Percentiles rank a stretch among this genome's conserved stretches.
phyloP scores from a whole-genome alignment of 2,888 invertebrate species.

The Lasius fuliginosus region DNA sequence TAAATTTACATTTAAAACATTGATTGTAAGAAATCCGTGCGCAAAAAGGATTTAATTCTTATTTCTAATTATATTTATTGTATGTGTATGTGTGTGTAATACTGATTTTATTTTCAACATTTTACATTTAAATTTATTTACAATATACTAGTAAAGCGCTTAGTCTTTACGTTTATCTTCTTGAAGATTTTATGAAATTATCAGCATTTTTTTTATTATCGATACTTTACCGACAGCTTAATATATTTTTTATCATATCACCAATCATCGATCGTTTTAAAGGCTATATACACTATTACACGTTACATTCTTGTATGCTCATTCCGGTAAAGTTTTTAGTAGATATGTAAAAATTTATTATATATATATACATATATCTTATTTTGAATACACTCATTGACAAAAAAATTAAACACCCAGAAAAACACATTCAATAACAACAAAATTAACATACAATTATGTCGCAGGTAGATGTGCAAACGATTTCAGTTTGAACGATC shows the following conservation, averaged over 20 bases:
- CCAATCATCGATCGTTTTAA: not conserved
- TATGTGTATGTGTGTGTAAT: not conserved
- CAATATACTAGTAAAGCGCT: not conserved
- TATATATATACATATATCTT: not conserved
- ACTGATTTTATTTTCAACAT: not conserved
- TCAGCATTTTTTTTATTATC: not conserved
- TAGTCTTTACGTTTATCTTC: not conserved
- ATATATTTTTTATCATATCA: not conserved
- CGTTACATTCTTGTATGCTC: not conserved
- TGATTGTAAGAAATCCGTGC: not conserved
- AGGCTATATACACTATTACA: not conserved
- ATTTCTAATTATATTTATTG: not conserved
- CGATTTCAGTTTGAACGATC: too few relatives aligned
- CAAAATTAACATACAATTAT: too few relatives aligned
- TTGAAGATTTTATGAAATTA: not conserved
- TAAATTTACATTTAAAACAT: not conserved
- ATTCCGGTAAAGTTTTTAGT: not conserved
- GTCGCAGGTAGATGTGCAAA: too few relatives aligned
- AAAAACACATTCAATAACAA: too few relatives aligned
- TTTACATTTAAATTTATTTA: not conserved
- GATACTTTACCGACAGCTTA: constrained; percentile 5
- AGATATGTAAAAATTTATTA: not conserved
- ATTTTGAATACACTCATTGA: not conserved
- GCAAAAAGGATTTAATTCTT: not conserved
- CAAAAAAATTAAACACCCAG: too few relatives aligned